These are phyloP conservation scores for Xenentodon cancila DNA, from an alignment of 2,797 vertebrate species.

Conservation along the genomic window DNA sequence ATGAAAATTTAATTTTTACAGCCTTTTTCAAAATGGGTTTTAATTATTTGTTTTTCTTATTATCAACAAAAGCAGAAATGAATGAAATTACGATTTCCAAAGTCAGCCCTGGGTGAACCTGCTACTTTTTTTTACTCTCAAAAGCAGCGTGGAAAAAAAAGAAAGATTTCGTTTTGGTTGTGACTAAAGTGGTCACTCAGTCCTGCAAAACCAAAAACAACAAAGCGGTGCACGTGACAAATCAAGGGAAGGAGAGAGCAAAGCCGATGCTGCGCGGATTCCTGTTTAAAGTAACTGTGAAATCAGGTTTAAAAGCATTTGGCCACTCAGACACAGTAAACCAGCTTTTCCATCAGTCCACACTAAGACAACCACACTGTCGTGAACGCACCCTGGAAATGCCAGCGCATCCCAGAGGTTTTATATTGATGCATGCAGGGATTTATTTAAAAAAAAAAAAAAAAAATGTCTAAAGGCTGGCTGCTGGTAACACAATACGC, in stretches of 20 bases:
- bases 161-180: conserved; percentile 37
- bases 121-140: conserved; percentile 35
- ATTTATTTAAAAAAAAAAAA: conserved; percentile 20
- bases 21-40: no score
- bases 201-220: conserved; percentile 3
- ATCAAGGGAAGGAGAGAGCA: neutral
- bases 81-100: conserved; percentile 34
- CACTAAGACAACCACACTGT: conserved; percentile 13
- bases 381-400: conserved; percentile 26
- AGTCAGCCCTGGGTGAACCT: conserved; percentile 37
- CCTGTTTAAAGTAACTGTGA: conserved; percentile 31
- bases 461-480: conserved; percentile 38
- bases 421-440: conserved; percentile 31
- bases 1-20: no score
- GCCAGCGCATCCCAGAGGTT: conserved; percentile 23
- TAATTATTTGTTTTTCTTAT: no score
- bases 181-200: conserved; percentile 45
- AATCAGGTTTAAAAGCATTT: conserved; percentile 21
- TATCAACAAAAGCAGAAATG: no score
- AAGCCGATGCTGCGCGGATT: conserved; percentile 3
- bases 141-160: conserved; percentile 20
- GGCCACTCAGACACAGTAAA: conserved; percentile 12
- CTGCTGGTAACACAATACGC: conserved; percentile 18
- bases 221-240: neutral
- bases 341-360: conserved; percentile 20